Evolutionary conservation across 92 coral and sea anemone species (phyloP).

Genomic region (Pocillopora meandrina): DNA sequence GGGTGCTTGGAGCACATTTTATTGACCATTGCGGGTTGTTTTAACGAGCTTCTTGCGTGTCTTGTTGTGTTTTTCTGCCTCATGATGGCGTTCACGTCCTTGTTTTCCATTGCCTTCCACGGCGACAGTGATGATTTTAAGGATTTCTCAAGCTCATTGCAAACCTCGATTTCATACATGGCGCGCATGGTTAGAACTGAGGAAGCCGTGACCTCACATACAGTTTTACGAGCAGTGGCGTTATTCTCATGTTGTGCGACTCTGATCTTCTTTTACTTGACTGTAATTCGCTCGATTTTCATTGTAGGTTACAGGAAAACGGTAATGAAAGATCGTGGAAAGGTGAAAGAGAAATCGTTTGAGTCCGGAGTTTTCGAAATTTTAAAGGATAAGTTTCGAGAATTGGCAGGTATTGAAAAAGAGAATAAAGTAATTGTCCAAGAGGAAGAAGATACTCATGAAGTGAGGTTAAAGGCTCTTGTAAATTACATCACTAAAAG

Average conservation of each 20-base stretch:
- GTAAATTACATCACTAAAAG: slow-evolving; percentile 45
- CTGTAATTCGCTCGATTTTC: slow-evolving; percentile 25
- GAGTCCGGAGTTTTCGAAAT: slow-evolving; percentile 38
- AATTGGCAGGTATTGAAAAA: slow-evolving; percentile 43
- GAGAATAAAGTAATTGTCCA: slow-evolving; percentile 7
- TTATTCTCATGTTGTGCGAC: slow-evolving; percentile 33
- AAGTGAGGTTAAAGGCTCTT: slow-evolving; percentile 46
- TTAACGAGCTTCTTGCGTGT: slow-evolving; percentile 44
- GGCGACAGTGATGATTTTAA: slow-evolving; percentile 55
- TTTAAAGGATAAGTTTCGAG: slow-evolving; percentile 24
- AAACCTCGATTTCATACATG: slow-evolving; percentile 41
- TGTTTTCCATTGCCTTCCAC: slow-evolving; percentile 60
- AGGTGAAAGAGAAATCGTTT: slow-evolving; percentile 17
- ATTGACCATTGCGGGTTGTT: slow-evolving; percentile 46
- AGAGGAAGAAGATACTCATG: slow-evolving; percentile 31
- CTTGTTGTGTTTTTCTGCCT: slow-evolving; percentile 45
- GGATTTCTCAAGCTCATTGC: slow-evolving; percentile 52
- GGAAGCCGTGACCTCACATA: neutral
- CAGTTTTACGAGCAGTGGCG: slow-evolving; percentile 18
- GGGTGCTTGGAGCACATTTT: slow-evolving; percentile 42
- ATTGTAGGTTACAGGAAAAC: slow-evolving; percentile 32
- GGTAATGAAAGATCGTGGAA: slow-evolving; percentile 30
- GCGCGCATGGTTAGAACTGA: slow-evolving; percentile 37
- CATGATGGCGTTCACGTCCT: slow-evolving; percentile 55
- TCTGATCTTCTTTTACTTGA: slow-evolving; percentile 47